Conservation (phyloP, 2,113 vertebrate genomes). For the Leptobrachium ailaonicum region DNA sequence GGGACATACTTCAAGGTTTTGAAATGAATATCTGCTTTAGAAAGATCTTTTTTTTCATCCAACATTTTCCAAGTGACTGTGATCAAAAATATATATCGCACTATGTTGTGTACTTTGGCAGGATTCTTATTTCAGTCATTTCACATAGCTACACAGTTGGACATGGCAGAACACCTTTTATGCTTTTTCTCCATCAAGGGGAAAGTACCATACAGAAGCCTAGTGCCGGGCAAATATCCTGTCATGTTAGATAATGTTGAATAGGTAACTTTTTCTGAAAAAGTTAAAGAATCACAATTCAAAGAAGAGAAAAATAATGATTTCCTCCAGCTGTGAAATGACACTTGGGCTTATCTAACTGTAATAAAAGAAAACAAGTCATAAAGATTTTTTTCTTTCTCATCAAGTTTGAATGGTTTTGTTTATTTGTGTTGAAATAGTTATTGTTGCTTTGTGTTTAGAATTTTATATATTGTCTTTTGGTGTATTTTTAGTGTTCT, state of each 20-base stretch:
- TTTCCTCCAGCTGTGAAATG: constrained; percentile 36
- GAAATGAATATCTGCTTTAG: constrained; percentile 16
- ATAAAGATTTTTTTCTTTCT: not conserved
- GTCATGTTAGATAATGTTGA: constrained; percentile 35
- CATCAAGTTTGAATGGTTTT: not conserved
- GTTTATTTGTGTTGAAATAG: not conserved
- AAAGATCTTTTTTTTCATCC: constrained; percentile 10
- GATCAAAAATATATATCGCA: constrained; percentile 29
- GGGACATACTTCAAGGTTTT: constrained; percentile 25
- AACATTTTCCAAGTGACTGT: constrained; percentile 3
- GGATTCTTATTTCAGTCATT: constrained; percentile 22
- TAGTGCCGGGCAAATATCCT: constrained; percentile 25
- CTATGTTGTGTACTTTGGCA: constrained; percentile 4
- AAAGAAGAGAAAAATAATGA: constrained; percentile 45
- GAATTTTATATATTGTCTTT: too few relatives aligned
- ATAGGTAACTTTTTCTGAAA: constrained; percentile 35
- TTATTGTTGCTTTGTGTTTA: not conserved
- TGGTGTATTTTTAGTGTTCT: too few relatives aligned
- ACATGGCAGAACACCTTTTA: constrained; percentile 27
- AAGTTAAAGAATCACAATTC: constrained; percentile 20
- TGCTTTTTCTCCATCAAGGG: constrained; percentile 32
- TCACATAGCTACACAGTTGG: constrained; percentile 37
- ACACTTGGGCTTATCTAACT: not conserved
- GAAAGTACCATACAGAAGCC: constrained; percentile 9
- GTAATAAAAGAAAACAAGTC: not conserved